Conservation (phyloP, 2,888 invertebrate species). For the Epirrhoe tristata region DNA sequence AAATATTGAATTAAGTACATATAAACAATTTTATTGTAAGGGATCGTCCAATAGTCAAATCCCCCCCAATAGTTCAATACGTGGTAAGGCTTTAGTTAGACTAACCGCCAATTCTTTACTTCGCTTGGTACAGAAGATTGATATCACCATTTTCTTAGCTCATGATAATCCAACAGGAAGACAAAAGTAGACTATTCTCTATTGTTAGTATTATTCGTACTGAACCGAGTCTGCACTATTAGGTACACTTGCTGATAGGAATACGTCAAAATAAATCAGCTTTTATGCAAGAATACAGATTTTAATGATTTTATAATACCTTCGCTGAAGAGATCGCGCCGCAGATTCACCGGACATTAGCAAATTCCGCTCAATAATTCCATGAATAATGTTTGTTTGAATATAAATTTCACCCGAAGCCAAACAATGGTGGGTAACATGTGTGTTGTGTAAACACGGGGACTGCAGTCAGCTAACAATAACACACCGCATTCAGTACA, state of each 20-base stretch:
- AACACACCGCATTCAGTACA: conserved; percentile 44
- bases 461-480: conserved; percentile 56
- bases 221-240: too few relatives aligned
- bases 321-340: conserved; percentile 41
- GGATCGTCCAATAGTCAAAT: too few relatives aligned
- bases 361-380: conserved; percentile 62
- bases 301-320: conserved; percentile 16
- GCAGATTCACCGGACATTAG: conserved; percentile 73
- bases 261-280: neutral
- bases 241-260: neutral
- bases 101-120: too few relatives aligned
- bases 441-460: conserved; percentile 71
- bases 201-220: neutral
- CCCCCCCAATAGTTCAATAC: too few relatives aligned
- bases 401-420: conserved; percentile 55
- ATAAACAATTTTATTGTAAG: neutral
- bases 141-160: too few relatives aligned
- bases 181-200: too few relatives aligned
- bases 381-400: conserved; percentile 54
- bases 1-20: neutral
- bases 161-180: too few relatives aligned
- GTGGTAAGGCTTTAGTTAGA: too few relatives aligned
- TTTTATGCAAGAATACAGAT: neutral
- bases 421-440: conserved; percentile 70
- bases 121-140: too few relatives aligned